phyloP scores from a whole-genome alignment of 2,888 invertebrate species.

The Drosophila tripunctata region DNA sequence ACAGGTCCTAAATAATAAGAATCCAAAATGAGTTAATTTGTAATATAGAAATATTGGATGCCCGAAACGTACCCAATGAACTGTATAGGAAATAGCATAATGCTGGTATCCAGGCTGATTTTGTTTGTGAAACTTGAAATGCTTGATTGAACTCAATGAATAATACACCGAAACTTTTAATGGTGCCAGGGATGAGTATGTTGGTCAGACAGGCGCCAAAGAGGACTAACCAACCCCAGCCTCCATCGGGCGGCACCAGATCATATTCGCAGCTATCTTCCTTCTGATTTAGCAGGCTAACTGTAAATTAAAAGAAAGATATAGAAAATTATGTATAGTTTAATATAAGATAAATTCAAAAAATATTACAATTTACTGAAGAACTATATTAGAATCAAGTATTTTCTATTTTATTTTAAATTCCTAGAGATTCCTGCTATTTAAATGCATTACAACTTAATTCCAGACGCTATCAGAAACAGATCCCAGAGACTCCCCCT shows the following conservation, averaged over 20 bases:
- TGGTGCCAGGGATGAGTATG: constrained; percentile 93
- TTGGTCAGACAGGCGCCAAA: constrained; percentile 92
- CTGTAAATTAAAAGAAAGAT: constrained; percentile 40
- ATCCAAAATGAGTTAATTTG: background rate
- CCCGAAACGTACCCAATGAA: constrained; percentile 90
- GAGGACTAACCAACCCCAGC: constrained; percentile 93
- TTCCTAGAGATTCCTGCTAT: too few species aligned
- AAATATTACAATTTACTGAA: too few species aligned
- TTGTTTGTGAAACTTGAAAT: constrained; percentile 89
- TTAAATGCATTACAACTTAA: background rate
- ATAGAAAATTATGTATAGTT: background rate
- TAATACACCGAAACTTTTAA: constrained; percentile 94
- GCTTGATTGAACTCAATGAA: constrained; percentile 92
- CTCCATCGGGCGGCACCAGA: constrained; percentile 92
- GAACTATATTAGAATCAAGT: too few species aligned
- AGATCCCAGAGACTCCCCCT: constrained; percentile 10
- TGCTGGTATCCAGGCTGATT: constrained; percentile 93
- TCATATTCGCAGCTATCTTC: constrained; percentile 86
- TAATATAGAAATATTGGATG: background rate
- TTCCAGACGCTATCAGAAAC: background rate
- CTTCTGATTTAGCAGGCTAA: constrained; percentile 71
- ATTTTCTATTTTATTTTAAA: too few species aligned
- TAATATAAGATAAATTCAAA: background rate
- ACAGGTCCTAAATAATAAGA: constrained; percentile 88
- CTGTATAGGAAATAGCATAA: constrained; percentile 95